Evolutionary conservation across 2,888 invertebrate genomes (phyloP).

Genomic region (Buathra laborator): DNA sequence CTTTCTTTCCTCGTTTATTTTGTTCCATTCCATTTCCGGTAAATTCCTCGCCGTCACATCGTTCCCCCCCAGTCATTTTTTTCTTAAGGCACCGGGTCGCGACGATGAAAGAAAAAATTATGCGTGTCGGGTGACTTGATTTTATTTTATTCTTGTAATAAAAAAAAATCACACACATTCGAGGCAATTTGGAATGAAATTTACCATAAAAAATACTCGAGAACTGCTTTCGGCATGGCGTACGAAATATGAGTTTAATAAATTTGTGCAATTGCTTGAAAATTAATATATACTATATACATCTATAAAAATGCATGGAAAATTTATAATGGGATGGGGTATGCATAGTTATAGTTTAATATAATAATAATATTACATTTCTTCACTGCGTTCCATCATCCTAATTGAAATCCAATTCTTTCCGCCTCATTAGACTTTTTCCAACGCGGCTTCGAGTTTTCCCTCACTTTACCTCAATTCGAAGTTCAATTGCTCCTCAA

Average conservation of each 20-base stretch:
- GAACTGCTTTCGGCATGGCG: background rate
- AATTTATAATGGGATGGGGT: background rate
- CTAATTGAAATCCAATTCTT: slow-evolving; percentile 62
- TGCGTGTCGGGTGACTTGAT: background rate
- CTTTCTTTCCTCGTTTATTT: slow-evolving; percentile 6
- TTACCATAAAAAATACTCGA: background rate
- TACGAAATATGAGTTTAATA: background rate
- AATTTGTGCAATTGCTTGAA: background rate
- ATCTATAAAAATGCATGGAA: background rate
- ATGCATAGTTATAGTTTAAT: background rate
- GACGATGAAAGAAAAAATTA: background rate
- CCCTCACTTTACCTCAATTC: slow-evolving; percentile 19
- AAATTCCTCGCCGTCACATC: slow-evolving; percentile 14
- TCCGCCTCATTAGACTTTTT: slow-evolving; percentile 58
- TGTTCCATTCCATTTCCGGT: slow-evolving; percentile 13
- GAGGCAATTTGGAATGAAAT: background rate
- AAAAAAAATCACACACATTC: background rate
- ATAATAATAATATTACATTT: slow-evolving; percentile 31
- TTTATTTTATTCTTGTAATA: no score
- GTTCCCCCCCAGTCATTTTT: slow-evolving; percentile 4
- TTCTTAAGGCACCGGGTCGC: slow-evolving; percentile 18
- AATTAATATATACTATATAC: background rate
- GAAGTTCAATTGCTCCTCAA: slow-evolving; percentile 57
- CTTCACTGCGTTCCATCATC: slow-evolving; percentile 13
- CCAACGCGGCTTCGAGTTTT: background rate